Conservation (phyloP, 2,113 vertebrate species). For the Struthio camelus region DNA sequence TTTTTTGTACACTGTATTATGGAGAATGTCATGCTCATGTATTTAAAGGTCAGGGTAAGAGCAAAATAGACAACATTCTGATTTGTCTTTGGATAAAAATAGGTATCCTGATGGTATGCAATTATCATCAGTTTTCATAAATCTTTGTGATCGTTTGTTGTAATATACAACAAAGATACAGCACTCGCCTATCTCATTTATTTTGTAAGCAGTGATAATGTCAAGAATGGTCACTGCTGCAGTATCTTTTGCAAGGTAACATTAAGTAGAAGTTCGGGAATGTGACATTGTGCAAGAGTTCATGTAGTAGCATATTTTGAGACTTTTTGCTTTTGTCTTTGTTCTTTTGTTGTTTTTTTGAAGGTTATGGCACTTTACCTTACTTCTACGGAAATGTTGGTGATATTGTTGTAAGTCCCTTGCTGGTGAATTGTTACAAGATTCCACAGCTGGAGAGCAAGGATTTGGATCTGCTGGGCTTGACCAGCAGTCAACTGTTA, state of each 20-base stretch:
- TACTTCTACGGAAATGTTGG: conserved; percentile 99
- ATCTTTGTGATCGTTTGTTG: neutral
- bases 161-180: neutral
- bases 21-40: neutral
- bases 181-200: neutral
- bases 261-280: neutral
- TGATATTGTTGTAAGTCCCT: conserved; percentile 95
- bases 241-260: neutral
- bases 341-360: conserved; percentile 15
- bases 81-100: neutral
- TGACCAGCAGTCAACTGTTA: conserved; percentile 85
- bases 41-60: conserved; percentile 1
- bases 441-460: conserved; percentile 88
- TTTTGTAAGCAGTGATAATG: neutral
- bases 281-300: neutral
- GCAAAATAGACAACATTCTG: neutral
- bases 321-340: neutral
- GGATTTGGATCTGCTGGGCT: conserved; percentile 85
- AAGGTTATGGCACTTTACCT: conserved; percentile 97
- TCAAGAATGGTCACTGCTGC: neutral
- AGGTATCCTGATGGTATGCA: neutral
- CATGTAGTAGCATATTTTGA: neutral
- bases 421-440: conserved; percentile 97
- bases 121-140: neutral
- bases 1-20: neutral